Evolutionary conservation across 2,113 vertebrate species (phyloP).

Genomic region (Mus musculus): GRCm39 chr9:41004001-41004500

Average conservation of each 20-base stretch:
- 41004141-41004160: neutral
- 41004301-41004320: slow-evolving; percentile 71
- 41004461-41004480: neutral
- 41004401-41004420: neutral
- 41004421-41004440: neutral
- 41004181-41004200: slow-evolving; percentile 14
- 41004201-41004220: slow-evolving; percentile 29
- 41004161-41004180: slow-evolving; percentile 29
- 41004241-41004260: slow-evolving; percentile 50
- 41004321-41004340: neutral
- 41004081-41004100: neutral
- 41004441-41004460: neutral
- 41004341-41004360: neutral
- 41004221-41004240: slow-evolving; percentile 53
- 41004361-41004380: neutral
- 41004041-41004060: neutral
- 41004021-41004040: neutral
- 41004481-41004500: neutral
- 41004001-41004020: neutral
- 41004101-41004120: slow-evolving; percentile 5
- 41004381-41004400: neutral
- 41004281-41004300: slow-evolving; percentile 30
- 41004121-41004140: slow-evolving; percentile 32
- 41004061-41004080: neutral
- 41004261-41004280: slow-evolving; percentile 54